Evolutionary conservation across 2,888 invertebrate genomes (phyloP).

Genomic region (Xylocampa areola): DNA sequence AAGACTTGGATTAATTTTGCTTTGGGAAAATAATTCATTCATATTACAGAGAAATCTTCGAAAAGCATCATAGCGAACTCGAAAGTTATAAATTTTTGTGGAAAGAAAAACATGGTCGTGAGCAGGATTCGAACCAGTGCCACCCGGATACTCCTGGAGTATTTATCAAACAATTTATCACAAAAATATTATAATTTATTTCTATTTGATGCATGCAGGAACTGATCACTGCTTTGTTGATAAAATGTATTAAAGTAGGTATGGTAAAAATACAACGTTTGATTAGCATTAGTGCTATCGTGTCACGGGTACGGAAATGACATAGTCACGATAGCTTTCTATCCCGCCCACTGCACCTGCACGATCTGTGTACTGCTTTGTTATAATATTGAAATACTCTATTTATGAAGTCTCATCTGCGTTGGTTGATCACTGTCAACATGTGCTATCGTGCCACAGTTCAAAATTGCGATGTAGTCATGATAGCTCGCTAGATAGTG

Average conservation of each 20-base stretch:
- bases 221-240: no score
- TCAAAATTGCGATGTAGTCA: constrained; percentile 84
- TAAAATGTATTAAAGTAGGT: not conserved
- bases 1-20: no score
- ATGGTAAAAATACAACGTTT: constrained; percentile 28
- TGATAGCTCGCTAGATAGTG: constrained; percentile 80
- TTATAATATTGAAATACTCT: constrained; percentile 40
- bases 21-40: no score
- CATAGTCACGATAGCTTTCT: constrained; percentile 78
- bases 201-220: no score
- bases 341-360: constrained; percentile 81
- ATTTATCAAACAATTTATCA: no score
- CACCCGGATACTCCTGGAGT: no score
- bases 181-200: no score
- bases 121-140: no score
- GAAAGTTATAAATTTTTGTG: no score
- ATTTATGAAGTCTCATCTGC: constrained; percentile 21
- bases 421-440: constrained; percentile 65
- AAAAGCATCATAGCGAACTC: no score
- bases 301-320: constrained; percentile 80
- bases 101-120: no score
- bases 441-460: constrained; percentile 74
- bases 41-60: no score
- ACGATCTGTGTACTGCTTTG: constrained; percentile 20
- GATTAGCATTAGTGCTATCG: constrained; percentile 74